Evolutionary conservation across 2,113 vertebrate species (phyloP).

Genomic region (Bubalus kerabau): DNA sequence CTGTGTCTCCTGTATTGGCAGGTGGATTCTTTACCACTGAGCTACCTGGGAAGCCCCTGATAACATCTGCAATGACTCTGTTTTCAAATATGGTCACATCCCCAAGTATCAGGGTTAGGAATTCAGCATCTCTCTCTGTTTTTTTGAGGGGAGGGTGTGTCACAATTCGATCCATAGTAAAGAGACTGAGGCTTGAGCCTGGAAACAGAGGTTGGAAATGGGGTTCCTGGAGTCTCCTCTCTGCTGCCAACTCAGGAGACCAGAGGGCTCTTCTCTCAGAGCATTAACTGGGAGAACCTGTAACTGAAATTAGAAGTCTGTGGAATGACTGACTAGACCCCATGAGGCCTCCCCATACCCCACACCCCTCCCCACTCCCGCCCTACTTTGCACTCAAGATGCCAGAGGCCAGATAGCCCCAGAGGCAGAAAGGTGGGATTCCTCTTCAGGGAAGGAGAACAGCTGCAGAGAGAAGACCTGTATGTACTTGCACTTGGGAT

Average conservation of each 20-base stretch:
- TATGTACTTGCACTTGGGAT: background rate
- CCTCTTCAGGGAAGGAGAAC: background rate
- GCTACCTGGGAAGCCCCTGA: background rate
- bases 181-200: background rate
- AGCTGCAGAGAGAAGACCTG: background rate
- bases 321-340: background rate
- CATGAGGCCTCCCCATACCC: background rate
- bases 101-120: background rate
- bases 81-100: background rate
- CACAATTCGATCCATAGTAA: background rate
- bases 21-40: background rate
- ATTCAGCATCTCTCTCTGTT: background rate
- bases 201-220: background rate
- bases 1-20: background rate
- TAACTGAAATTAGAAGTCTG: background rate
- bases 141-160: background rate
- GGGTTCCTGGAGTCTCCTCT: background rate
- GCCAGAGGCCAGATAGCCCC: background rate
- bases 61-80: background rate
- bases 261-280: background rate
- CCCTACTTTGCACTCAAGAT: background rate
- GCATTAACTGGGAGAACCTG: background rate
- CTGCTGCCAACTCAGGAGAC: background rate
- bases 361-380: rapidly evolving
- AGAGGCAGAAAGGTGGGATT: background rate